Base-by-base conservation (phyloP, 1,140 invertebrate species). In the Pissodes strobi region DNA sequence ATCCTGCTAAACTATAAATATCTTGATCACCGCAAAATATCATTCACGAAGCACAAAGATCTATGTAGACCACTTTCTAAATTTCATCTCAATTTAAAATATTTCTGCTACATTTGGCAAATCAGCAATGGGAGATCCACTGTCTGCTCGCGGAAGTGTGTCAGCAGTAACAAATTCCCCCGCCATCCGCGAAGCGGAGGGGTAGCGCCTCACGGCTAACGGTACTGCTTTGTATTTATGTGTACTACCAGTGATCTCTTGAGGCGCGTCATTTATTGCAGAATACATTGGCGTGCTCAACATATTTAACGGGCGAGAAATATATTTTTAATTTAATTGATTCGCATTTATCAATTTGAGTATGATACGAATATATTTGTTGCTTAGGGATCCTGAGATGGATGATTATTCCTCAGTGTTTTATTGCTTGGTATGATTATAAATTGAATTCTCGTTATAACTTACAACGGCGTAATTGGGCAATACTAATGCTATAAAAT, bases 101-200 rank as follows among this genome's bases (percentile, higher is more conserved):
- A 10, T 21, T 30, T 56, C 37, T 56, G 52, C 52, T 15, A 56
- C 52, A 48, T 37, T 48, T 59, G 56, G 56, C 56, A 59, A 59
- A 46, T 38, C 41, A 38, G 56, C 56, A 45, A 43, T 48, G 43
- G 64, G 55, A 64, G 60, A 63, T 68, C 66, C 55, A 59, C 56
- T 43, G 66, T 68, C 66, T 62, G 51, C 58, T 38, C 60, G 48
- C 46, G 48, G 23, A 68, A 64, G 60, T 68, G 53, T 61, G 66
- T 68, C 55, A 68, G 53, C 66, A 68, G 66, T 63, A 64, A 52
- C 53, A 64, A 45, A 18, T 46, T 38, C n/a, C 52, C 25, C 57
- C 45, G 15, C 41, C 57, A n/a, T 5, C 1, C n/a, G 30, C 34
- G 13, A 21, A 5, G 10, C 5, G 13, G 23, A 4, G 45, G 18